Evolutionary conservation across 2,797 vertebrate genomes (phyloP).

Genomic region (Sebastiscus tertius): DNA sequence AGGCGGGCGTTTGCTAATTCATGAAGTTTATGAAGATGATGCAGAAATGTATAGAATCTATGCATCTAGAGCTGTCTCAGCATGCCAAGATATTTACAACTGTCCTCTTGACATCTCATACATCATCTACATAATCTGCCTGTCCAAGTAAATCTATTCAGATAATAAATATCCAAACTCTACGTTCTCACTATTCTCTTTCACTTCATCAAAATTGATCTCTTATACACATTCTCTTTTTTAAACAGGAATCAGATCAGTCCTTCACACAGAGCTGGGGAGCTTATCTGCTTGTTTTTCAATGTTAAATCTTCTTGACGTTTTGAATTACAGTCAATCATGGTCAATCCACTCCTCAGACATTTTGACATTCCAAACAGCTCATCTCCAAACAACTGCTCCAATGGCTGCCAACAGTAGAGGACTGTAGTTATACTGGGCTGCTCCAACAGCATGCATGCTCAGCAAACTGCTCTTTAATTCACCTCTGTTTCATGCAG

Average conservation of each 20-base stretch:
- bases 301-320: constrained; percentile 24
- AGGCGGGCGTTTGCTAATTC: neutral
- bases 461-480: neutral
- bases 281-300: neutral
- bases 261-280: neutral
- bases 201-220: neutral
- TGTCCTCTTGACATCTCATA: neutral
- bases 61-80: neutral
- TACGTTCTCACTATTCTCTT: neutral
- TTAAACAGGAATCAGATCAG: neutral
- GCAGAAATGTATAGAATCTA: neutral
- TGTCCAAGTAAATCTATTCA: neutral
- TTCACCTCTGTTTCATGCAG: neutral
- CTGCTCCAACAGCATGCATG: neutral
- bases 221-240: neutral
- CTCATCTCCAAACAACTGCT: constrained; percentile 58
- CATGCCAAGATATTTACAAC: neutral
- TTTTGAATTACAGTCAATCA: constrained; percentile 51
- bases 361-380: constrained; percentile 42
- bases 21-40: neutral
- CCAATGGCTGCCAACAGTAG: constrained; percentile 6
- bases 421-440: neutral
- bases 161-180: neutral
- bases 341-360: constrained; percentile 46
- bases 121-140: neutral